Base-by-base conservation (phyloP, 1,140 invertebrate genomes). In the Drosophila littoralis region DNA sequence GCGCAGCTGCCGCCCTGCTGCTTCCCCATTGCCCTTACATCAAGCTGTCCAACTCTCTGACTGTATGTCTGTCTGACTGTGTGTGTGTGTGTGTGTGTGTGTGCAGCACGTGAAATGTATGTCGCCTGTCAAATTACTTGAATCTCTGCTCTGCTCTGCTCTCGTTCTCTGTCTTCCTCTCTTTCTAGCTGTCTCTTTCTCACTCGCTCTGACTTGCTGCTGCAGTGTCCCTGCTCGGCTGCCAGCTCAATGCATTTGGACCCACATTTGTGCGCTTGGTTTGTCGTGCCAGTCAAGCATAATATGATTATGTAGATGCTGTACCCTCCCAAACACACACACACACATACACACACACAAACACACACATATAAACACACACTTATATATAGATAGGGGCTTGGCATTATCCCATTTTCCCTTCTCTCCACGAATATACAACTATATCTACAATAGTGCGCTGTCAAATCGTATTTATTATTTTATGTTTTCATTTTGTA, bases 401-500 rank as follows among this genome's bases (percentile, higher is more conserved):
- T 50, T 48, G 42, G 57, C 42, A 68, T 68, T 60, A 61, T 60
- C 22, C 55, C 42, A 15, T 43, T 43, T n/a, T 38, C 55, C 7
- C 10, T 8, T 1, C 40, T 5, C 43, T 60, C 52, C 66, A 55
- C 32, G 22, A 73, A 61, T 72, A 76, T 77, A 43, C 66, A 33
- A 45, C 48, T 57, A 72, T 66, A 50, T 57, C 28, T 36, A 66
- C 46, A 59, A 60, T 67, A 54, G 60, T 71, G 52, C 76, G 73
- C 84, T 88, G 83, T 88, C 83, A 86, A 86, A 86, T 88, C 76
- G 79, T 86, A 86, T 86, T 86, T 86, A 86, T 88, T 88, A 89
- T 88, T 89, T 88, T 83, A 89, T 88, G 83, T 89, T 88, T 88
- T 88, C 83, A 88, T 88, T 88, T 88, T 89, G 84, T 80, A 88